Base-by-base conservation (phyloP, 1,140 invertebrate species). In the Calliphora vicina region DNA sequence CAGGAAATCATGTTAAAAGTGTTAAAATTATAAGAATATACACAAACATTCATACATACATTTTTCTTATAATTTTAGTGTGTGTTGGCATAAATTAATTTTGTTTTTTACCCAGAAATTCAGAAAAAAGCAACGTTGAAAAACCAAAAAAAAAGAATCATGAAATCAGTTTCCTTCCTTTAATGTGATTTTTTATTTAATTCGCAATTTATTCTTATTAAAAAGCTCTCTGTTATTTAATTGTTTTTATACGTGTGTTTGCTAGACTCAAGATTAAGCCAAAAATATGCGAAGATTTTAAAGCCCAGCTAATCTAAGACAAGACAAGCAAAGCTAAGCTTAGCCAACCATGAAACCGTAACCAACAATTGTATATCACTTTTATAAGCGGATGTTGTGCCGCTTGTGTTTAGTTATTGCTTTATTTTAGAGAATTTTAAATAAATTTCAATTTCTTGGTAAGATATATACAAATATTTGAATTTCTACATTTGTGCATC, bases 141-240 rank as follows among this genome's bases (percentile, higher is more conserved):
- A 57, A 17, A n/a, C n/a, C n/a, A n/a, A 2, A 15, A 57, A 57
- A 57, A 57, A 67, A 3, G 2, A 23, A 67, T 23, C n/a, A n/a
- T 42, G 29, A 42, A 76, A 42, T 76, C 27, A 78, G 42, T 78
- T 78, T 78, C 74, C 74, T 43, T 78, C 35, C 35, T 78, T 78
- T 78, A 20, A 23, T 76, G 17, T 73, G 25, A 17, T 12, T 73
- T 76, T 78, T 45, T 23, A 12, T 78, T 43, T 43, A 78, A 78
- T 78, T 78, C 43, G n/a, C 35, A 78, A 78, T 78, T 78, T 72
- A 57, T 78, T 43, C 74, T 43, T 78, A 78, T 78, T 78, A 78
- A n/a, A n/a, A 43, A n/a, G n/a, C 74, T 43, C 1, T 78, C 35
- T 12, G 20, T 45, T 45, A n/a, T n/a, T n/a, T n/a, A 78, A 45